Percentiles rank a stretch among this genome's conserved stretches.
Evolutionary conservation across 2,113 vertebrate genomes (phyloP).

Genomic region (Rhodinocichla rosea): DNA sequence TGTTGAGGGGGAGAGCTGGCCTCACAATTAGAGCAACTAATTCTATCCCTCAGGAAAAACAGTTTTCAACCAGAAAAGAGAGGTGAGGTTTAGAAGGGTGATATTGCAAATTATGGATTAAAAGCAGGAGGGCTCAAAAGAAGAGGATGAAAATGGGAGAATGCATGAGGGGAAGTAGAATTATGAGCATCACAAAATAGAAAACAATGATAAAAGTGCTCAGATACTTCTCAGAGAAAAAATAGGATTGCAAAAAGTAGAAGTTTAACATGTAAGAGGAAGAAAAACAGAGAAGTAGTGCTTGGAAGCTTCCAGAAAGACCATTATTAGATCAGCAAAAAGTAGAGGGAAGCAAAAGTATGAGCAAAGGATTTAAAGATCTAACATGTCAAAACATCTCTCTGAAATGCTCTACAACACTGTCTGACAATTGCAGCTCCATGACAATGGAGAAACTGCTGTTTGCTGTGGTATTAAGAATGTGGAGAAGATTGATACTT

Average conservation of each 20-base stretch:
- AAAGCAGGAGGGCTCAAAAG: not conserved
- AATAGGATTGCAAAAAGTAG: not conserved
- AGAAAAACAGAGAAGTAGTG: not conserved
- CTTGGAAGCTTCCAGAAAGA: not conserved
- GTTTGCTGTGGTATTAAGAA: not conserved
- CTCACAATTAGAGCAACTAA: not conserved
- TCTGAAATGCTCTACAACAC: not conserved
- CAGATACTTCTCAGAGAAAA: not conserved
- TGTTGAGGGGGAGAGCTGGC: not conserved
- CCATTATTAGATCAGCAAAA: not conserved
- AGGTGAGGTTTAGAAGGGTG: not conserved
- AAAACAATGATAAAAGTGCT: not conserved
- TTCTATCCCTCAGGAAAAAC: not conserved
- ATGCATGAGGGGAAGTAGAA: not conserved
- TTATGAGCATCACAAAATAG: not conserved
- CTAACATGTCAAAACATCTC: not conserved
- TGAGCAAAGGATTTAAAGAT: not conserved
- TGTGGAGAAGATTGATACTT: conserved; percentile 26
- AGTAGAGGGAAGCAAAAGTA: not conserved
- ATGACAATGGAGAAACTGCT: not conserved
- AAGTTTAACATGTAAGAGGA: not conserved
- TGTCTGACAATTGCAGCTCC: not conserved
- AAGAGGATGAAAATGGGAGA: not conserved
- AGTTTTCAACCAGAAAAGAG: not conserved
- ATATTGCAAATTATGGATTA: not conserved